Evolutionary conservation across 2,888 invertebrate species (phyloP).

Genomic region (Harpalus rufipes): DNA sequence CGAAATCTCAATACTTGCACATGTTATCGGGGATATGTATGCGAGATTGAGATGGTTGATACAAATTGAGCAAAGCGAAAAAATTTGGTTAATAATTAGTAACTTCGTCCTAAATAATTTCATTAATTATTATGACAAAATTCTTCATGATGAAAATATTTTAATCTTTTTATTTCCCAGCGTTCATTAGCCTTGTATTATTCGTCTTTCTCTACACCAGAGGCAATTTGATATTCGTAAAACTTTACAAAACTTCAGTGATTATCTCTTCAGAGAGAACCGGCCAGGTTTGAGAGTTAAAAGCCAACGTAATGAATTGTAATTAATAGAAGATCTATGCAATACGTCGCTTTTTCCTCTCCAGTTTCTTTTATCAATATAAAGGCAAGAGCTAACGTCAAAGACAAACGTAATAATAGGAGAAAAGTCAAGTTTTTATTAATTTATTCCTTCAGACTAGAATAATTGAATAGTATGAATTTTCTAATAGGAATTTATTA

Average conservation of each 20-base stretch:
- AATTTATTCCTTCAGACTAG: constrained; percentile 19
- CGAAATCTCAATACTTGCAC: no score
- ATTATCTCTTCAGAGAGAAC: constrained; percentile 45
- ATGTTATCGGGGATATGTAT: no score
- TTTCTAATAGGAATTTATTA: no score
- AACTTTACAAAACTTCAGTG: constrained; percentile 53
- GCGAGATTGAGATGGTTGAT: no score
- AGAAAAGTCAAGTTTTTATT: constrained; percentile 22
- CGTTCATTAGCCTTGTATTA: constrained; percentile 2
- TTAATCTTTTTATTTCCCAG: background rate
- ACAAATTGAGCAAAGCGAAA: no score
- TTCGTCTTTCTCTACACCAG: constrained; percentile 5
- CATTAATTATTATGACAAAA: background rate
- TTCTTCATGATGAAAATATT: background rate
- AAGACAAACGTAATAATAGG: constrained; percentile 29
- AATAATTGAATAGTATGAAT: background rate
- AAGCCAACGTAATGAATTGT: constrained; percentile 59
- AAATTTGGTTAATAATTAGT: no score
- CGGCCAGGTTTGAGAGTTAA: constrained; percentile 46
- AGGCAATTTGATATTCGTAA: constrained; percentile 30
- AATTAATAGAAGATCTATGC: constrained; percentile 57
- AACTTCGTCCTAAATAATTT: no score
- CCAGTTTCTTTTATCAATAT: constrained; percentile 31
- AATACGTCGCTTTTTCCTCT: background rate
- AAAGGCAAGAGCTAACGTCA: constrained; percentile 24